phyloP scores from a whole-genome alignment of 2,888 invertebrate genomes.

The Amphipyra tragopoginis region DNA sequence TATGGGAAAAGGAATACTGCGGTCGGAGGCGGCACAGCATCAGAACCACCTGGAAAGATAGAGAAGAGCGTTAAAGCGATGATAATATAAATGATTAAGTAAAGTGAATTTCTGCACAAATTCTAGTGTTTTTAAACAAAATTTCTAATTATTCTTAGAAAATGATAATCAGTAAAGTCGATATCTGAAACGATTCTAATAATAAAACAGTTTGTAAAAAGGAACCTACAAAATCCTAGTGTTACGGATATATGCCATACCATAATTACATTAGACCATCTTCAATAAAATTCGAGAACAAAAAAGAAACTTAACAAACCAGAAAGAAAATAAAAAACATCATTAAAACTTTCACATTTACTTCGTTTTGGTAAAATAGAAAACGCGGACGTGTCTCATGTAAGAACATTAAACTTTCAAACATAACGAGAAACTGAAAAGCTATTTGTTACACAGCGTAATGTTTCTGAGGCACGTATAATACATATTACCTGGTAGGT shows the following conservation, averaged over 20 bases:
- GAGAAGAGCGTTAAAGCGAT: slow-evolving; percentile 47
- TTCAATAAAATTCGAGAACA: slow-evolving; percentile 36
- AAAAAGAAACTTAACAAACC: slow-evolving; percentile 29
- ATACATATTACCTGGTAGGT: slow-evolving; percentile 77
- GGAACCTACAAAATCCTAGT: neutral
- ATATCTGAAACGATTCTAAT: slow-evolving; percentile 15
- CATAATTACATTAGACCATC: slow-evolving; percentile 9
- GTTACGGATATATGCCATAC: neutral
- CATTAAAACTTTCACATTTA: slow-evolving; percentile 70
- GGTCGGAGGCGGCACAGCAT: slow-evolving; percentile 97
- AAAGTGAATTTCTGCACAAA: neutral
- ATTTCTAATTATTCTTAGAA: too few species aligned
- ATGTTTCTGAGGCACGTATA: slow-evolving; percentile 72
- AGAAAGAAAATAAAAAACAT: slow-evolving; percentile 63
- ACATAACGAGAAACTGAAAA: slow-evolving; percentile 69
- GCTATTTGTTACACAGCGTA: slow-evolving; percentile 68
- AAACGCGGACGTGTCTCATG: slow-evolving; percentile 71
- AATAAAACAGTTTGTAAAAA: neutral
- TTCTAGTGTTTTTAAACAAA: neutral
- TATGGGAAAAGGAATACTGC: slow-evolving; percentile 97
- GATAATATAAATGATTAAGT: neutral
- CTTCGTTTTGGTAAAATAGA: slow-evolving; percentile 64
- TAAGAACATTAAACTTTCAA: slow-evolving; percentile 67
- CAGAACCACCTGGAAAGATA: slow-evolving; percentile 95
- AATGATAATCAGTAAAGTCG: neutral